phyloP scores from a whole-genome alignment of 2,113 vertebrate species.

The Thryonomys swinderianus region DNA sequence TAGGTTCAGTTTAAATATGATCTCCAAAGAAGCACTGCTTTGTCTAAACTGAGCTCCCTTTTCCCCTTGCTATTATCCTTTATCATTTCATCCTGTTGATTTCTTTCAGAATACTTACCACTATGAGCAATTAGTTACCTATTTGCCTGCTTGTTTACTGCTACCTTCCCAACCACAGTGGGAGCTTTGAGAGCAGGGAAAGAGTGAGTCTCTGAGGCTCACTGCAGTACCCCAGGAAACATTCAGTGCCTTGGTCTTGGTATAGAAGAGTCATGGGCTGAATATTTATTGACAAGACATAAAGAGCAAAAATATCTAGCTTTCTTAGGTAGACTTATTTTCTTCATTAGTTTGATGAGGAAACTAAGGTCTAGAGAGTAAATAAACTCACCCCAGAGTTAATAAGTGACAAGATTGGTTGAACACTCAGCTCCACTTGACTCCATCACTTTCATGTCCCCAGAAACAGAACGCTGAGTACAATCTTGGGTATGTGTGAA shows the following conservation, averaged over 20 bases:
- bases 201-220: not conserved
- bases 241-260: not conserved
- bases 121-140: conserved; percentile 57
- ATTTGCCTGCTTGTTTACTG: conserved; percentile 31
- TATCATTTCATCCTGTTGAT: conserved; percentile 62
- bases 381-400: not conserved
- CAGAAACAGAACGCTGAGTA: not conserved
- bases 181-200: not conserved
- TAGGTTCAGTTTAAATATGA: conserved; percentile 60
- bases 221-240: not conserved
- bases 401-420: conserved; percentile 37
- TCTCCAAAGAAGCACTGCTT: conserved; percentile 47
- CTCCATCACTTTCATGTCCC: not conserved
- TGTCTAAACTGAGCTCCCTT: conserved; percentile 31
- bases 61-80: conserved; percentile 41
- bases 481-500: not conserved
- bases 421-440: conserved; percentile 34
- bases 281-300: not conserved
- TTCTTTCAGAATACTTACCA: conserved; percentile 24
- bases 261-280: not conserved
- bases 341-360: not conserved
- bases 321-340: not conserved
- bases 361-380: conserved; percentile 17
- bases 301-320: not conserved
- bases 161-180: not conserved